Conservation (phyloP, 2,113 vertebrate genomes). For the Clupea harengus region DNA sequence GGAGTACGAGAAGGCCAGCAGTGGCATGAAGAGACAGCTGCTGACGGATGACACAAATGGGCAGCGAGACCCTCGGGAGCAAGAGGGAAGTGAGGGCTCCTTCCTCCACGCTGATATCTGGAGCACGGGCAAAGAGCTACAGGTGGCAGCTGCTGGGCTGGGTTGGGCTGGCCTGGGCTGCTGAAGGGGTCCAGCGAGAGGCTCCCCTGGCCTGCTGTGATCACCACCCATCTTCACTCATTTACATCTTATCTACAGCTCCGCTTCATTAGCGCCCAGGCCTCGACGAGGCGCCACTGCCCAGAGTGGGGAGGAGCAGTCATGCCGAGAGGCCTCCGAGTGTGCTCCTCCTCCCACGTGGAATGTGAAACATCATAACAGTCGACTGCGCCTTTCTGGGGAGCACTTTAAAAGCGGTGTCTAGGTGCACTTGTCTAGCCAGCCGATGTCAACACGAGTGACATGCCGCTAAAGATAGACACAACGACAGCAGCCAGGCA, state of each 20-base stretch:
- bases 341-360: background rate
- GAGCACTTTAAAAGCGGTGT: slow-evolving; percentile 49
- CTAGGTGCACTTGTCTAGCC: slow-evolving; percentile 63
- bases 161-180: slow-evolving; percentile 41
- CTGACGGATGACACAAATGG: slow-evolving; percentile 55
- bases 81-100: slow-evolving; percentile 37
- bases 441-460: slow-evolving; percentile 63
- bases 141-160: slow-evolving; percentile 61
- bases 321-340: background rate
- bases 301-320: background rate
- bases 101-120: slow-evolving; percentile 60
- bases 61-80: slow-evolving; percentile 52
- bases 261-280: background rate
- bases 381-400: slow-evolving; percentile 14
- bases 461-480: slow-evolving; percentile 68
- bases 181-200: background rate
- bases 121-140: slow-evolving; percentile 53
- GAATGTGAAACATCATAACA: slow-evolving; percentile 17
- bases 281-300: background rate
- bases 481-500: slow-evolving; percentile 48
- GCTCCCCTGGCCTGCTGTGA: slow-evolving; percentile 42
- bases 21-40: slow-evolving; percentile 43
- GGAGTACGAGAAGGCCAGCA: slow-evolving; percentile 49
- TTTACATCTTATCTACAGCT: slow-evolving; percentile 39
- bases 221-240: slow-evolving; percentile 61